Base-by-base conservation (phyloP, 1,140 invertebrate species). In the Drosophila ambigua region DNA sequence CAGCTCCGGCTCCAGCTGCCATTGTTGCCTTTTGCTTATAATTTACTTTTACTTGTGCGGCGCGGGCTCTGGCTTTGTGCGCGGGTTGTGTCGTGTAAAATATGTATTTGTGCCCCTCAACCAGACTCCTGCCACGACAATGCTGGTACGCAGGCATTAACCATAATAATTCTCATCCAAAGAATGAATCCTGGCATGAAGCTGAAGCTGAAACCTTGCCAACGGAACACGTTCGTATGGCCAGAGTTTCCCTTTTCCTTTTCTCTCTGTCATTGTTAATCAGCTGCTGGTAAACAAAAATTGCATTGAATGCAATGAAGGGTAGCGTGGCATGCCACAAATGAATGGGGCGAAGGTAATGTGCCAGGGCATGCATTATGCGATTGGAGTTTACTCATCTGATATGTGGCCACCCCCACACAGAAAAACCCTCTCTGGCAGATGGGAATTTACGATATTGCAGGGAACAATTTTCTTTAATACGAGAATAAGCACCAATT, bases 1-100 rank as follows among this genome's bases (percentile, higher is more conserved):
- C 57, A 68, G 71, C 63, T 60, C 31, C 31, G 28, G 28, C 28
- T 31, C 7, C 31, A 11, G 81, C 69, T 39, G 44, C 64, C 43
- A 77, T 81, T 83, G 79, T 82, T 88, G 83, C 63, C 84, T 83
- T 83, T 87, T 72, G 76, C 83, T 88, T 87, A 79, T 87, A 87
- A 87, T 87, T 87, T 87, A 87, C 83, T 87, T 79, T 87, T 88
- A 64, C 82, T 87, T 88, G 75, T 83, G 83, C 35, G 35, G 35
- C 35, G 11, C 35, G 26, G 66, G 61, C 74, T 53, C 61, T 79
- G 80, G 82, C 82, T 87, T 85, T 85, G 73, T 76, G 55, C 74
- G 39, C 8, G 71, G 69, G 68, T 50, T 79, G 77, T 79, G 69
- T 76, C 68, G 81, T 77, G 81, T 73, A 80, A 85, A 85, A 85